phyloP scores from a whole-genome alignment of 1,140 invertebrate species.

The Leptestheria dahalacensis region DNA sequence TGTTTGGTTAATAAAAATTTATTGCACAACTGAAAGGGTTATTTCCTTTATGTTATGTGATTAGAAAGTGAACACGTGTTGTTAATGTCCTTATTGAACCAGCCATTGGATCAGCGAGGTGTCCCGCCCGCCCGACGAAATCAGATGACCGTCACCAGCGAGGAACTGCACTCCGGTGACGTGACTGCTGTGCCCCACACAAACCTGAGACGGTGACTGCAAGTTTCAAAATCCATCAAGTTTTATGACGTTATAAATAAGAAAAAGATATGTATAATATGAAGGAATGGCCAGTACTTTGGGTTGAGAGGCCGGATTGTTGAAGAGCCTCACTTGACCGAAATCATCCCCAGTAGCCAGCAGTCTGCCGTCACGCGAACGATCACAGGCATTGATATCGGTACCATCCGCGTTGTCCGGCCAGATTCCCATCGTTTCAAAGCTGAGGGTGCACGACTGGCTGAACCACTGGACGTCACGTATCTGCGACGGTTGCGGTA shows the following conservation, averaged over 20 bases:
- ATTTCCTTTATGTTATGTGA: no score
- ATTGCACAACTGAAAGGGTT: no score
- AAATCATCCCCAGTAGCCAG: conserved; percentile 77
- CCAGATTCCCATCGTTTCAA: conserved; percentile 70
- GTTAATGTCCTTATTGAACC: no score
- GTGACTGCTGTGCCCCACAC: conserved; percentile 77
- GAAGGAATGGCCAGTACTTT: no score
- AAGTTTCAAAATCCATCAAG: conserved; percentile 25
- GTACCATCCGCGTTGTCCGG: conserved; percentile 83
- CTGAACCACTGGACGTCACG: conserved; percentile 67
- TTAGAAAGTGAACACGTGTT: no score
- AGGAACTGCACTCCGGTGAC: conserved; percentile 69
- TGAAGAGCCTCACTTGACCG: conserved; percentile 78
- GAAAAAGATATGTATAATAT: no score
- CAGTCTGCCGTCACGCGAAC: conserved; percentile 50
- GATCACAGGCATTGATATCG: conserved; percentile 59
- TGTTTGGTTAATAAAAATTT: not conserved
- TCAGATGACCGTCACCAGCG: conserved; percentile 61
- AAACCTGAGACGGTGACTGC: conserved; percentile 60
- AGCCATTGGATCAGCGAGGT: conserved; percentile 76
- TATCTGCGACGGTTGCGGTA: conserved; percentile 49
- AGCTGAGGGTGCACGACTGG: conserved; percentile 64
- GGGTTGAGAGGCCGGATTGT: conserved; percentile 64
- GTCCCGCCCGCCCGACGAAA: conserved; percentile 72
- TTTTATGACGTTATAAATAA: not conserved